Conservation (phyloP, 2,113 vertebrate genomes). For the Sinocyclocheilus anophthalmus region DNA sequence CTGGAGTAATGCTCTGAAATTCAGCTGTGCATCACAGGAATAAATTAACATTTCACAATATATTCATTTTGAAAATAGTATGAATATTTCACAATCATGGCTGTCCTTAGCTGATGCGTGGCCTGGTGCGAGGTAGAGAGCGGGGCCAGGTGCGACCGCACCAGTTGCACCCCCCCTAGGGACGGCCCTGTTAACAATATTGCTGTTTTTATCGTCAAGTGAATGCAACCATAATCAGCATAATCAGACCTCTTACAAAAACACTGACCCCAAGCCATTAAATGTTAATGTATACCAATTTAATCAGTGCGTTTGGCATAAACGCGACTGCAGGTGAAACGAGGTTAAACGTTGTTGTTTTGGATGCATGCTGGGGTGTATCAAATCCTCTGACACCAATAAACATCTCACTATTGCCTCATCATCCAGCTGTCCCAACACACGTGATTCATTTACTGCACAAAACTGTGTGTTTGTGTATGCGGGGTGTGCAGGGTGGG, state of each 20-base stretch:
- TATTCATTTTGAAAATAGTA: not conserved
- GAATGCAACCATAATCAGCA: not conserved
- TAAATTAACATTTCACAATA: not conserved
- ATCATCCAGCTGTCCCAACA: conserved; percentile 52
- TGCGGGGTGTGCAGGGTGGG: not conserved
- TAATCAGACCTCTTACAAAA: not conserved
- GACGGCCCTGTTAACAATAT: not conserved
- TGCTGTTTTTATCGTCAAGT: not conserved
- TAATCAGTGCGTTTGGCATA: not conserved
- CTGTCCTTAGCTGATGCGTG: too few species aligned
- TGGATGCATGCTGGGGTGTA: not conserved
- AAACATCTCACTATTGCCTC: not conserved
- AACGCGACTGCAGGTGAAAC: not conserved
- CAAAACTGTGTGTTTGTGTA: not conserved
- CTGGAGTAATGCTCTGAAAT: not conserved
- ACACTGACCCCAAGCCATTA: too few species aligned
- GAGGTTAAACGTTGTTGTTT: conserved; percentile 14
- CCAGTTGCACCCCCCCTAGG: too few species aligned
- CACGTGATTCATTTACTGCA: conserved; percentile 5
- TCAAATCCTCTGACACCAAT: conserved; percentile 7
- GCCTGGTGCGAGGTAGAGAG: too few species aligned
- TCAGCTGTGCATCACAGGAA: not conserved
- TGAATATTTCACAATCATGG: not conserved
- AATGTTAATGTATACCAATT: not conserved
- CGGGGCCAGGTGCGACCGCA: too few species aligned